These are phyloP conservation scores for Aythya baeri DNA, from an alignment of 2,113 vertebrate genomes.

Conservation along the genomic window DNA sequence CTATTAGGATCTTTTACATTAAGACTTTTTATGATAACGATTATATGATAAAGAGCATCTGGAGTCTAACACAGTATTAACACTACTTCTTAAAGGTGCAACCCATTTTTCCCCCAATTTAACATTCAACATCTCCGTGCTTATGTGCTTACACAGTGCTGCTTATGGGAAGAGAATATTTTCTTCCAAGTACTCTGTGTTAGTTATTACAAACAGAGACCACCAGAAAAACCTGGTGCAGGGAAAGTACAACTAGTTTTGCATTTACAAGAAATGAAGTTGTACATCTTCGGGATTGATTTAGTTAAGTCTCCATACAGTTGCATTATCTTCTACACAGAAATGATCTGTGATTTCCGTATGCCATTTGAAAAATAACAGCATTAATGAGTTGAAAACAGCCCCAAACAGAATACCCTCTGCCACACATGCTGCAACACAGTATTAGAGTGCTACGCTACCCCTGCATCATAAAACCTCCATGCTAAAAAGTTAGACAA, in stretches of 20 bases:
- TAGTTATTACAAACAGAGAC: not conserved
- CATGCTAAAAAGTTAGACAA: not conserved
- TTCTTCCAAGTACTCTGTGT: not conserved
- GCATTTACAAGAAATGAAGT: not conserved
- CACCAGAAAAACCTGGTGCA: accelerated
- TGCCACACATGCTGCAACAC: accelerated
- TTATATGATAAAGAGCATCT: slow-evolving; percentile 82
- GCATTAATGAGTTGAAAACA: not conserved
- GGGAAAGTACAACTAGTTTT: not conserved
- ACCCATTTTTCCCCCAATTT: slow-evolving; percentile 32
- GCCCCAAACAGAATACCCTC: not conserved
- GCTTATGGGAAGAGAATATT: not conserved
- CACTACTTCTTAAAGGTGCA: slow-evolving; percentile 70
- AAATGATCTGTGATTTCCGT: not conserved
- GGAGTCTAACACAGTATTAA: slow-evolving; percentile 69
- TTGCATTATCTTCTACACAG: not conserved
- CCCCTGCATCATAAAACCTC: not conserved
- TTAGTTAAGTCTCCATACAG: not conserved
- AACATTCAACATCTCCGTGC: not conserved
- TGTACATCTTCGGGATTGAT: not conserved
- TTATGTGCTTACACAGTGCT: not conserved
- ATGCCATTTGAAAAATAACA: not conserved
- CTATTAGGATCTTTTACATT: slow-evolving; percentile 66
- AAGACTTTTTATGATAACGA: slow-evolving; percentile 76
- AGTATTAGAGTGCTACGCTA: not conserved